Base-by-base conservation (phyloP, 2,797 vertebrate species). In the Alauda arvensis region DNA sequence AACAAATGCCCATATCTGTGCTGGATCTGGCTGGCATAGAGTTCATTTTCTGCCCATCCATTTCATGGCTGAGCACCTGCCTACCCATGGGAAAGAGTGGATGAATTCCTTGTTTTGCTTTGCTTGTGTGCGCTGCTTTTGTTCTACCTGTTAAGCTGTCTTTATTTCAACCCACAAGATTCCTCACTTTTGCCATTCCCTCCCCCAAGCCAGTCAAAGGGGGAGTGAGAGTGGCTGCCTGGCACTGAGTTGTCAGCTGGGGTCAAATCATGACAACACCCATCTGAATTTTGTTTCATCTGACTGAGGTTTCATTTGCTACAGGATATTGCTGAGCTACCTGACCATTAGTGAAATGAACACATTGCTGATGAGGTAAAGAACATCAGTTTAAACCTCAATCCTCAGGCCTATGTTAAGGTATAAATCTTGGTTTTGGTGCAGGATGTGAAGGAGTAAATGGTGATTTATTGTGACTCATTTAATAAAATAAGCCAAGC, bases 191-290 rank as follows among this genome's bases (percentile, higher is more conserved):
- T 6, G 5, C 7, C 76, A 25, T 31, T 57, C 45, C 3, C 18
- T 52, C 18, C 3, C 39, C 21, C 33, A 45, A 8, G 21, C 39
- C 29, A 25, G 19, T 11, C 6, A 3, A 14, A 43, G 37, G 3
- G 3, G 6, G 14, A 33, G 12, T 4, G n/a, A 23, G n/a, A 68
- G 14, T 1, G 0, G 6, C 4, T 33, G 31, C 3, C 1, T 12
- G 20, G 51, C 19, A 4, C 5, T 17, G 33, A 26, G 15, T 1
- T 69, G 10, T 28, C 70, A 31, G 26, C 29, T 16, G 25, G 8
- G 7, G 25, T 52, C 34, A 57, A 39, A 75, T 10, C 6, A 16
- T 4, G 3, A 7, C 29, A 39, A 8, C 8, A 40, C 13, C 45
- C 60, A 26, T n/a, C 33, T 59, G 43, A 72, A 8, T 70, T 69